Conservation (phyloP, 2,113 vertebrate genomes). For the Percina caprodes region DNA sequence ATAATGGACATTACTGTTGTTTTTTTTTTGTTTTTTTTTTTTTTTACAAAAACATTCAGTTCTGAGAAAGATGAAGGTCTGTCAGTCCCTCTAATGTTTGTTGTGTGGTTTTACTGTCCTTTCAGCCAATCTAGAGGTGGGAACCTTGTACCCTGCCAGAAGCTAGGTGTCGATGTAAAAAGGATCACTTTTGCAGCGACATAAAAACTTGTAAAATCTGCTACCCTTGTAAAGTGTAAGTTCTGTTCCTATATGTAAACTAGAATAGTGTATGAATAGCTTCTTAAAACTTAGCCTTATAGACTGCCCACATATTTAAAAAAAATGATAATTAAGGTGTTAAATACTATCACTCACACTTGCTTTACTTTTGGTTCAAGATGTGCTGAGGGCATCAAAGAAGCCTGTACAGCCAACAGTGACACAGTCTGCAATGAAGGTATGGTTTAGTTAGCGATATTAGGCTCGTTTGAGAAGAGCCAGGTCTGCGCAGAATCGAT, state of each 20-base stretch:
- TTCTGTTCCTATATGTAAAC: background rate
- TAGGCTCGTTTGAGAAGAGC: too few species aligned
- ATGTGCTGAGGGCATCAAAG: slow-evolving; percentile 41
- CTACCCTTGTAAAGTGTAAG: slow-evolving; percentile 67
- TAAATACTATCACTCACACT: background rate
- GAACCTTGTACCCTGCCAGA: background rate
- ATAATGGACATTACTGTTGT: background rate
- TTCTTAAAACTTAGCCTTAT: background rate
- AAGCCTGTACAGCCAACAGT: slow-evolving; percentile 43
- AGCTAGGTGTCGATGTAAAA: slow-evolving; percentile 67
- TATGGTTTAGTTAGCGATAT: slow-evolving; percentile 9
- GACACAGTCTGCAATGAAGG: slow-evolving; percentile 70
- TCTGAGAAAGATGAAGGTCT: background rate
- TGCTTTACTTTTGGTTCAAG: slow-evolving; percentile 54
- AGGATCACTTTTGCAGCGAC: slow-evolving; percentile 60
- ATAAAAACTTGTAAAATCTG: slow-evolving; percentile 43
- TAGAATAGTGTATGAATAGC: background rate
- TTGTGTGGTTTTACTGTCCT: background rate
- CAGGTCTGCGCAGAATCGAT: too few species aligned
- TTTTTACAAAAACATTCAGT: background rate
- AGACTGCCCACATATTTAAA: background rate
- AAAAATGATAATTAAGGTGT: background rate
- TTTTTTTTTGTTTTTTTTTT: too few species aligned
- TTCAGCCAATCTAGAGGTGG: slow-evolving; percentile 60
- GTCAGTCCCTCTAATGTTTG: background rate